A percentile compares a stretch with the other conserved stretches of the same genome.
phyloP scores from a whole-genome alignment of 2,888 invertebrate species.

The Polydrusus cervinus region DNA sequence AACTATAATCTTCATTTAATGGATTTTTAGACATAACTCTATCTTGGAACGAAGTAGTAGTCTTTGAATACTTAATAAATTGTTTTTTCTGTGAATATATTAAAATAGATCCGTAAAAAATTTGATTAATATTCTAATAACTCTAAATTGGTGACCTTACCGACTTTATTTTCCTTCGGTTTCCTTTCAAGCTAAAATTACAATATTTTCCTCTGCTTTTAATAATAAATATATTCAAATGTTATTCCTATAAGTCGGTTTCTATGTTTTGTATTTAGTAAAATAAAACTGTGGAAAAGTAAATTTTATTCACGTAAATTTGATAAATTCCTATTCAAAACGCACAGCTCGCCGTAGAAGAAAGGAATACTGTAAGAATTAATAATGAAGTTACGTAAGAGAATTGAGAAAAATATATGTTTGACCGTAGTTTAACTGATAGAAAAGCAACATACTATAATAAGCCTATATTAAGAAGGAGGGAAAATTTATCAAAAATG shows the following conservation, averaged over 20 bases:
- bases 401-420: constrained; percentile 6
- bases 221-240: constrained; percentile 39
- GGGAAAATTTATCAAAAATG: background rate
- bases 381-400: constrained; percentile 37
- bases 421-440: background rate
- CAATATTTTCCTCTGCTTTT: constrained; percentile 22
- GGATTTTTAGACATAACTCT: no score
- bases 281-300: constrained; percentile 36
- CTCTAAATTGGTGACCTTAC: background rate
- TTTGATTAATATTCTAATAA: no score
- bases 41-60: no score
- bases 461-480: no score
- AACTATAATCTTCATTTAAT: no score
- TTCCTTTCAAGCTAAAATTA: background rate
- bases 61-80: no score
- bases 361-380: constrained; percentile 46
- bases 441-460: constrained; percentile 2
- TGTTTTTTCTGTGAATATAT: no score
- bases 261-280: constrained; percentile 45
- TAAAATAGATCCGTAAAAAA: no score
- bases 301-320: constrained; percentile 50
- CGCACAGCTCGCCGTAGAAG: constrained; percentile 33
- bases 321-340: constrained; percentile 51
- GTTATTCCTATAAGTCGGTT: constrained; percentile 45
- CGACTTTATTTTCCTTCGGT: background rate